Evolutionary conservation across 2,797 vertebrate genomes (phyloP).

Genomic region (Mormyrus hasselquistii): DNA sequence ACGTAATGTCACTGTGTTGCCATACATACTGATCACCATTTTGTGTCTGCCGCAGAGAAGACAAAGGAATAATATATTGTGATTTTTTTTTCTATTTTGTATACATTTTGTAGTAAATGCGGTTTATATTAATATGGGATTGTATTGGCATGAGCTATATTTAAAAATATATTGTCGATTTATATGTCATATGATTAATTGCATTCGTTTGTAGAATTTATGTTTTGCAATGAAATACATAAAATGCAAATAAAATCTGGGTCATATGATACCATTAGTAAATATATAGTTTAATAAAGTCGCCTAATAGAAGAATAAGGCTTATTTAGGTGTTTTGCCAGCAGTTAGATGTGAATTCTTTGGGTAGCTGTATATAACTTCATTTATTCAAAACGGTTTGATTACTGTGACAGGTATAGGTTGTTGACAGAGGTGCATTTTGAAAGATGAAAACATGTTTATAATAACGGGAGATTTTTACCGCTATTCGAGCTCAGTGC

Average conservation of each 20-base stretch:
- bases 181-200: neutral
- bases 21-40: slow-evolving; percentile 28
- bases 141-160: neutral
- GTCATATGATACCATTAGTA: neutral
- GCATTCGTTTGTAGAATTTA: neutral
- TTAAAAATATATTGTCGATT: neutral
- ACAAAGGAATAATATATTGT: slow-evolving; percentile 27
- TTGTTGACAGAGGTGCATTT: neutral
- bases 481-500: neutral
- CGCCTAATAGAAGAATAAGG: neutral
- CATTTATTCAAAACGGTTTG: neutral
- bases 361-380: neutral
- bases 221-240: neutral
- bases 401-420: neutral
- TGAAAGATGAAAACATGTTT: neutral
- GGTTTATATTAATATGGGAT: neutral
- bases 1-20: slow-evolving; percentile 21
- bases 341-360: neutral
- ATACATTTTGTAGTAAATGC: neutral
- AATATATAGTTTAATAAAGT: neutral
- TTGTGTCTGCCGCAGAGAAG: slow-evolving; percentile 25
- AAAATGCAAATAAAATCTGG: neutral
- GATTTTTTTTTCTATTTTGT: neutral
- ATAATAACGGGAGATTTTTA: neutral
- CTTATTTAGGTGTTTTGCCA: neutral